Conservation (phyloP, 2,113 vertebrate species). For the Cichladusa arquata region DNA sequence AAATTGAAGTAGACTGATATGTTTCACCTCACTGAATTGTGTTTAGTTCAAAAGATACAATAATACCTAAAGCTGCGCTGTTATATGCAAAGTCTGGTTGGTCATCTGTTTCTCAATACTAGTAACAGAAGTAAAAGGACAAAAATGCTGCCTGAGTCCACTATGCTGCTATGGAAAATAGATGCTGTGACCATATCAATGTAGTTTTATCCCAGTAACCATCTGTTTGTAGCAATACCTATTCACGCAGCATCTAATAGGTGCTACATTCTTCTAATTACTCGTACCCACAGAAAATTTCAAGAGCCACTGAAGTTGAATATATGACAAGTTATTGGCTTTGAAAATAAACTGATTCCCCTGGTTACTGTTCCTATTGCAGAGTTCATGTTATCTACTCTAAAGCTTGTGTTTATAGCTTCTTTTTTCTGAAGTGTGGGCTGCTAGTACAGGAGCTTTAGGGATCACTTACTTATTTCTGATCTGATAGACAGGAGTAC, state of each 20-base stretch:
- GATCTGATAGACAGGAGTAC: neutral
- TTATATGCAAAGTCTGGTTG: neutral
- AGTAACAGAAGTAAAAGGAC: neutral
- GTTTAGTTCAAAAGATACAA: neutral
- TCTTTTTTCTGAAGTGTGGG: neutral
- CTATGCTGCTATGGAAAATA: neutral
- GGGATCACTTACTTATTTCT: neutral
- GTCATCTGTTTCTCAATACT: neutral
- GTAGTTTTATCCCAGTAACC: neutral
- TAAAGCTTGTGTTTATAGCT: neutral
- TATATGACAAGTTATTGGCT: constrained; percentile 4
- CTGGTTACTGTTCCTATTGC: neutral
- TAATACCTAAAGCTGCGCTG: neutral
- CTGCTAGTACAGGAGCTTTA: neutral
- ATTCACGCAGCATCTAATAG: neutral
- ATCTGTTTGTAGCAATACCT: neutral
- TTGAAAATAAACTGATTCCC: neutral
- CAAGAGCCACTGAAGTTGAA: constrained; percentile 1
- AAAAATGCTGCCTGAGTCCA: neutral
- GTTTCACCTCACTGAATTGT: neutral
- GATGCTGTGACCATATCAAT: neutral
- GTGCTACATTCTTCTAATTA: neutral
- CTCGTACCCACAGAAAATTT: constrained; percentile 5
- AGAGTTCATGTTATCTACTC: neutral
- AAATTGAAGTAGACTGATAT: neutral